Percentiles rank a stretch among this genome's conserved stretches.
These are phyloP conservation scores for Apoda limacodes DNA, from an alignment of 2,888 invertebrate genomes.

Conservation along the genomic window DNA sequence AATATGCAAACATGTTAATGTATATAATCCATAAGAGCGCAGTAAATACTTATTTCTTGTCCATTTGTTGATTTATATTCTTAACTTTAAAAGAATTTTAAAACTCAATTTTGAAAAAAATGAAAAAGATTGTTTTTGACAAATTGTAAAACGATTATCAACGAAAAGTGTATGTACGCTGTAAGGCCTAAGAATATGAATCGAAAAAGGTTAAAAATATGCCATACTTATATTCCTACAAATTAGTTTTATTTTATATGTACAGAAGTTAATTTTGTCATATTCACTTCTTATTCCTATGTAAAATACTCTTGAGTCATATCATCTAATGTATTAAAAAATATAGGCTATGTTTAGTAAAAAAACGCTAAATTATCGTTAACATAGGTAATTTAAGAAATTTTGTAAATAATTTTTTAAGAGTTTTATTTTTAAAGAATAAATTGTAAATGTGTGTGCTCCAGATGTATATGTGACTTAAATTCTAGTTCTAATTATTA, in stretches of 20 bases:
- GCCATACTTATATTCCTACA: too few species aligned
- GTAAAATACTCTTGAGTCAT: constrained; percentile 55
- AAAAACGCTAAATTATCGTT: constrained; percentile 24
- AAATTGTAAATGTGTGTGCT: constrained; percentile 62
- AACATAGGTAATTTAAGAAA: constrained; percentile 18
- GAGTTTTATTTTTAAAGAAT: constrained; percentile 33
- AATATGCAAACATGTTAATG: too few species aligned
- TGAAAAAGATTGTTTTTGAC: too few species aligned
- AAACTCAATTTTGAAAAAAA: too few species aligned
- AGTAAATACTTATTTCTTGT: too few species aligned
- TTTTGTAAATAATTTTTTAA: constrained; percentile 22
- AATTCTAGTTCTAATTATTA: constrained; percentile 35
- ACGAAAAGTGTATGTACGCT: too few species aligned
- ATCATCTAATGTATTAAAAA: constrained; percentile 43
- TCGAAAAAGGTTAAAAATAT: too few species aligned
- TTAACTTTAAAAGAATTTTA: too few species aligned
- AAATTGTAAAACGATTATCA: too few species aligned
- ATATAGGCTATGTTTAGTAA: constrained; percentile 48
- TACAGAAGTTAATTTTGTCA: constrained; percentile 26
- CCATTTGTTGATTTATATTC: too few species aligned
- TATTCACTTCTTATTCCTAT: constrained; percentile 35
- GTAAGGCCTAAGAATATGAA: too few species aligned
- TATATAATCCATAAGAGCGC: too few species aligned
- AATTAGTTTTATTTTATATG: constrained; percentile 15
- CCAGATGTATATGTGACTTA: constrained; percentile 55